phyloP scores from a whole-genome alignment of 1,140 invertebrate genomes.

The Eufriesea mexicana region DNA sequence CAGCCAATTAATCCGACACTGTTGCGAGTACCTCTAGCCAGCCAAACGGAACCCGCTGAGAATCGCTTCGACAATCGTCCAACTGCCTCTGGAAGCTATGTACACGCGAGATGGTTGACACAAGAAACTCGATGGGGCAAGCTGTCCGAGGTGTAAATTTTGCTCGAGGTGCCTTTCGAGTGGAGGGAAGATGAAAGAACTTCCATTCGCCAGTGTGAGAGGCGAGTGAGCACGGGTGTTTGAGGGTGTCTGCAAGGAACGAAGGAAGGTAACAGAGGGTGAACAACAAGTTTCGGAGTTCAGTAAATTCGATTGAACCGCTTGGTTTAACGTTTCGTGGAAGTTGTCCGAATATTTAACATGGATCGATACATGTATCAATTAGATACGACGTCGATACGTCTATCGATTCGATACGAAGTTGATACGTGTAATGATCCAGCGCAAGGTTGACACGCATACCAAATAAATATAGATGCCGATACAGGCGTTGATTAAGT shows the following conservation, averaged over 20 bases:
- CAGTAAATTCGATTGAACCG: no score
- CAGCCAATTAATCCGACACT: conserved; percentile 37
- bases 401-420: no score
- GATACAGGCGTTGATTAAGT: no score
- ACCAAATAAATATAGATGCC: no score
- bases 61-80: background rate
- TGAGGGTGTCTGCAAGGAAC: no score
- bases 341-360: no score
- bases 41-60: background rate
- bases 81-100: background rate
- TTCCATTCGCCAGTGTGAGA: background rate
- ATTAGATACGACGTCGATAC: no score
- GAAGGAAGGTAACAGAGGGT: background rate
- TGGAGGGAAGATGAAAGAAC: background rate
- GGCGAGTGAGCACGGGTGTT: background rate
- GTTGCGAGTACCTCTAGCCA: background rate
- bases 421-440: no score
- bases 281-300: background rate
- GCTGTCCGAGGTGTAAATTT: conserved; percentile 9
- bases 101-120: background rate
- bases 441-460: no score
- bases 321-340: no score
- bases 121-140: background rate
- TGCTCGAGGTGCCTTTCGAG: background rate
- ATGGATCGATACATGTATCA: no score